Percentiles rank a stretch among this genome's conserved stretches.
Conservation (phyloP, 2,888 invertebrate genomes). For the Exephanes ischioxanthus region DNA sequence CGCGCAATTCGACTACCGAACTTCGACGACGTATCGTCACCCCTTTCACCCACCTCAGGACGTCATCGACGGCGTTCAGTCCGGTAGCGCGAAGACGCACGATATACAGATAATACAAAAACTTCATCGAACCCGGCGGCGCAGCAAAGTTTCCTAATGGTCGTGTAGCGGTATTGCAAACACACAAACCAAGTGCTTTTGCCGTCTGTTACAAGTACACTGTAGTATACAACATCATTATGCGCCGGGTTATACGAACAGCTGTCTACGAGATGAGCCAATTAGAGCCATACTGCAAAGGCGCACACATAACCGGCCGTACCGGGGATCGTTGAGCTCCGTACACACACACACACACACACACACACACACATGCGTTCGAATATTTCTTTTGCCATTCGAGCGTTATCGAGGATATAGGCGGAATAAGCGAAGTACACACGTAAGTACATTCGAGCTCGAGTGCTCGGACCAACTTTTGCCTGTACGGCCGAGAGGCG, state of each 20-base stretch:
- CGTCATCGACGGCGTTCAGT: not conserved
- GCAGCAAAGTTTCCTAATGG: conserved; percentile 55
- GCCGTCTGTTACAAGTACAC: conserved; percentile 50
- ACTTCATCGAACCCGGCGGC: conserved; percentile 36
- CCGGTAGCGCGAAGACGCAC: conserved; percentile 30
- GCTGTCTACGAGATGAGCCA: conserved; percentile 69
- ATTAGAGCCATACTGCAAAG: conserved; percentile 59
- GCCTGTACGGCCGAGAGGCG: not conserved
- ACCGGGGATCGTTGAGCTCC: not conserved
- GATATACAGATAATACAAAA: conserved; percentile 16
- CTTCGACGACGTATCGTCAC: not conserved
- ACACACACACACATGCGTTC: not conserved
- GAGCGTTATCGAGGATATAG: conserved; percentile 62
- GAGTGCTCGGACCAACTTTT: conserved; percentile 38
- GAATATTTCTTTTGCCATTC: conserved; percentile 37
- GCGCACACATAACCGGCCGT: conserved; percentile 28
- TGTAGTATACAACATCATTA: conserved; percentile 65
- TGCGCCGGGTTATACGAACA: conserved; percentile 64
- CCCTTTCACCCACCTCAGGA: not conserved
- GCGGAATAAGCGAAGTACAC: conserved; percentile 52
- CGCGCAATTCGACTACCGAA: not conserved
- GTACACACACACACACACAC: conserved; percentile 12
- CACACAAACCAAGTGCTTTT: conserved; percentile 53
- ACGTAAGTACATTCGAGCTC: conserved; percentile 30
- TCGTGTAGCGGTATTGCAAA: conserved; percentile 62